Evolutionary conservation across 2,888 invertebrate genomes (phyloP).

Genomic region (Dorcus parallelipipedus): DNA sequence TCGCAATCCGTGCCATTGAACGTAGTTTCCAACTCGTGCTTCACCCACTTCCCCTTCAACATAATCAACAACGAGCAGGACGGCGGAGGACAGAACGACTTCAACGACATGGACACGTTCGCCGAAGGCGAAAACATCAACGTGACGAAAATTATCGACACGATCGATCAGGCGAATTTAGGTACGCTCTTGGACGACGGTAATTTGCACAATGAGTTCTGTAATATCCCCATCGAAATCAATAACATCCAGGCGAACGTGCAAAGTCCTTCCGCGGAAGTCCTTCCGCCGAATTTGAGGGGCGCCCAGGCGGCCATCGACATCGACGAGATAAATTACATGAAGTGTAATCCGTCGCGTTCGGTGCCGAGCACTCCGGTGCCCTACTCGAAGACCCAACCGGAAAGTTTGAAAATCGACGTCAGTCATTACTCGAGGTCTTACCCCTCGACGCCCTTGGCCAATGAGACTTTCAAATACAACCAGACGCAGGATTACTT

Average conservation of each 20-base stretch:
- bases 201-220: neutral
- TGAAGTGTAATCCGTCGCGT: conserved; percentile 52
- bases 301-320: conserved; percentile 27
- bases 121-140: conserved; percentile 61
- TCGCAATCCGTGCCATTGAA: conserved; percentile 80
- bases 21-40: conserved; percentile 22
- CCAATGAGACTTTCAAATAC: conserved; percentile 41
- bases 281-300: neutral
- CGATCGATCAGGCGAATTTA: conserved; percentile 47
- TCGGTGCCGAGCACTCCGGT: conserved; percentile 69
- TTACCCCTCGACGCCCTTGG: conserved; percentile 71
- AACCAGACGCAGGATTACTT: conserved; percentile 44
- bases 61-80: conserved; percentile 2
- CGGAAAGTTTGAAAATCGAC: conserved; percentile 2
- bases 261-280: neutral
- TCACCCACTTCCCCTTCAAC: conserved; percentile 25
- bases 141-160: conserved; percentile 58
- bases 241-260: conserved; percentile 25
- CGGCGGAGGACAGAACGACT: conserved; percentile 64
- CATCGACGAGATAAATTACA: conserved; percentile 24
- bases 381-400: conserved; percentile 51
- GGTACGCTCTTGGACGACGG: conserved; percentile 30
- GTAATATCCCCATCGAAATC: conserved; percentile 19
- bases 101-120: conserved; percentile 66
- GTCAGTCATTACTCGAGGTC: conserved; percentile 52